phyloP scores from a whole-genome alignment of 2,113 vertebrate species.

The Puntigrus tetrazona region DNA sequence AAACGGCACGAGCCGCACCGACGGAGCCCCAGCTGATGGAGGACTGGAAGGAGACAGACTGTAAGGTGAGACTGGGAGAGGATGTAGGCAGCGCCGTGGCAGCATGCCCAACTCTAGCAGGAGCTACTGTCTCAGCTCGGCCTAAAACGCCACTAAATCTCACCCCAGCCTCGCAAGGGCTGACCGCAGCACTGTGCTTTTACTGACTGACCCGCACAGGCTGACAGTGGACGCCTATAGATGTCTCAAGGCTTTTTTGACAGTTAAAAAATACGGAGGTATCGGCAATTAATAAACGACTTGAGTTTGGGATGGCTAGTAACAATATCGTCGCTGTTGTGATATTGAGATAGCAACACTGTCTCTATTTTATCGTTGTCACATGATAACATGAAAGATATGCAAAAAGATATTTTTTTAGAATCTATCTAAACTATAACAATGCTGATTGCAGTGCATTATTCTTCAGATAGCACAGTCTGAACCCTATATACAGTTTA shows the following conservation, averaged over 20 bases:
- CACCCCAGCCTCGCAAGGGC: conserved; percentile 21
- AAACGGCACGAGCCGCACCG: conserved; percentile 43
- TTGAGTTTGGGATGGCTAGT: background rate
- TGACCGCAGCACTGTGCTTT: conserved; percentile 42
- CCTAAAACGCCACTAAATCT: conserved; percentile 21
- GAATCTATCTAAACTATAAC: too few relatives aligned
- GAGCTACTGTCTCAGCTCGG: conserved; percentile 44
- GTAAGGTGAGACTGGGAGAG: conserved; percentile 53
- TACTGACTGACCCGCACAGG: conserved; percentile 29
- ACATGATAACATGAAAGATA: too few relatives aligned
- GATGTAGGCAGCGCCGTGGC: conserved; percentile 38
- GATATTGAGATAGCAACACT: too few relatives aligned
- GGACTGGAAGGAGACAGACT: conserved; percentile 34
- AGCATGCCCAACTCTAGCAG: conserved; percentile 20
- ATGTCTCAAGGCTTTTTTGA: background rate
- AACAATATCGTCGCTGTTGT: too few relatives aligned
- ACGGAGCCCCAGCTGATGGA: conserved; percentile 43
- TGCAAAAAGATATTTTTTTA: too few relatives aligned
- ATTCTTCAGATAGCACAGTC: too few relatives aligned
- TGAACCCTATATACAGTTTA: too few relatives aligned
- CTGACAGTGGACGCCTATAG: background rate
- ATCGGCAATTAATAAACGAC: background rate
- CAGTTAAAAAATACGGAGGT: background rate
- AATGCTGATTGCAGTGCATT: too few relatives aligned
- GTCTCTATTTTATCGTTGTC: too few relatives aligned